Evolutionary conservation across 2,888 invertebrate species (phyloP), one percentile per base, ranked within the genome.

Genomic region (Caenorhabditis becei): DNA sequence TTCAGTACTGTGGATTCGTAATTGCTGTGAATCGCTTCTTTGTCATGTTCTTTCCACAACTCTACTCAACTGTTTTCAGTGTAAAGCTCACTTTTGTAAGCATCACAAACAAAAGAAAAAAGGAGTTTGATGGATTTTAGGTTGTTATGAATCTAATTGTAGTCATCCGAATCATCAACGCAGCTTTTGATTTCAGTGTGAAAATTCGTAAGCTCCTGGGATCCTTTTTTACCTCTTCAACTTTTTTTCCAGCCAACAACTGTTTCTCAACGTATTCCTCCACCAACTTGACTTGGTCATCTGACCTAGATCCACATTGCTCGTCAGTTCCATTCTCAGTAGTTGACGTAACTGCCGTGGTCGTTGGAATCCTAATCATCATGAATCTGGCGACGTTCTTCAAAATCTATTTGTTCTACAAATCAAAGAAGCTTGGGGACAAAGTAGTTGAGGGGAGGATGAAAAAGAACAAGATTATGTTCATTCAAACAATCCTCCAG

Each of bases 401-500:
- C 2, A 66, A 66, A 26, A 44, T 61, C 7, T 44, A 5, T 26
- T 1, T 8, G 2, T 61, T 61, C n/a, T 61, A 61, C 61, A 41
- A 41, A 4, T 32, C 32, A 14, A 41, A 14, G 3, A 41, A 41
- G 8, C 8, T 41, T 41, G 41, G 32, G 32, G 32, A 32, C 11
- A 44, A 44, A 28, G 61, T 44, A 20, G 23, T 23, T 1, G 14
- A 44, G 14, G 28, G 8, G 20, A n/a, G 37, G 26, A 51, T 23
- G 7, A 51, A 23, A 24, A 65, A 53, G 53, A 65, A 65, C 18
- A 20, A 8, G 4, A 1, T 14, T 1, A 18, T 65, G 16, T 65
- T 65, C 37, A 2, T 65, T 5, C 65, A 65, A 37, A 65, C 65
- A 16, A 2, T 65, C 11, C 1, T 65, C 8, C 65, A 65, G 28